Evolutionary conservation across 2,888 invertebrate species (phyloP), one percentile per base, ranked within the genome.

Genomic region (Pterobdella sp.): DNA sequence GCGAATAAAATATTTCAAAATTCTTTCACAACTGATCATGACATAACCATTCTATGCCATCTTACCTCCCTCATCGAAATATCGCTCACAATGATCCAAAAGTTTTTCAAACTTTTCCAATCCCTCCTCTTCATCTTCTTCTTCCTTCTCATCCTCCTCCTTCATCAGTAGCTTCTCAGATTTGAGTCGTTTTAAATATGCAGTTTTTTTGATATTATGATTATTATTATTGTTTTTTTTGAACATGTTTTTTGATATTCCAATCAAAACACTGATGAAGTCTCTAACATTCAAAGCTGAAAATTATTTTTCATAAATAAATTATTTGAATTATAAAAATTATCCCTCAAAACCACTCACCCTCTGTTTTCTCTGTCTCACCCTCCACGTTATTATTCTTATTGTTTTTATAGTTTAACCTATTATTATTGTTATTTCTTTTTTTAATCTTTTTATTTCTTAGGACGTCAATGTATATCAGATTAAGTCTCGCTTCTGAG

Each of bases 201-300:
- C n/a, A n/a, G n/a, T n/a, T n/a, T n/a, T n/a, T n/a, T 42, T 42
- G 18, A 42, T 42, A 42, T 14, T 42, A 42, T 42, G 7, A 42
- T 42, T 56, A 56, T 56, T n/a, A 56, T 56, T n/a, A 56, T 18
- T 56, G n/a, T 56, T 56, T 56, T 56, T 56, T 26, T 56, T n/a
- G n/a, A 26, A 56, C 60, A 26, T 56, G n/a, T 56, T 56, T n/a
- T 56, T 56, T n/a, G 60, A 7, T 22, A 56, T 56, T 26, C 18
- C 26, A 26, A 56, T 56, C 60, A 56, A 3, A 26, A 56, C n/a
- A 3, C n/a, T 4, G 4, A 56, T 18, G 60, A 56, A 56, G 60
- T 56, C 60, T 56, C n/a, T 7, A 3, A 56, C 60, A 26, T 56
- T 56, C n/a, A 56, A 26, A 56, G 14, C 60, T 56, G 60, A 37